phyloP scores from a whole-genome alignment of 2,888 invertebrate species.

The Norana najaformis region DNA sequence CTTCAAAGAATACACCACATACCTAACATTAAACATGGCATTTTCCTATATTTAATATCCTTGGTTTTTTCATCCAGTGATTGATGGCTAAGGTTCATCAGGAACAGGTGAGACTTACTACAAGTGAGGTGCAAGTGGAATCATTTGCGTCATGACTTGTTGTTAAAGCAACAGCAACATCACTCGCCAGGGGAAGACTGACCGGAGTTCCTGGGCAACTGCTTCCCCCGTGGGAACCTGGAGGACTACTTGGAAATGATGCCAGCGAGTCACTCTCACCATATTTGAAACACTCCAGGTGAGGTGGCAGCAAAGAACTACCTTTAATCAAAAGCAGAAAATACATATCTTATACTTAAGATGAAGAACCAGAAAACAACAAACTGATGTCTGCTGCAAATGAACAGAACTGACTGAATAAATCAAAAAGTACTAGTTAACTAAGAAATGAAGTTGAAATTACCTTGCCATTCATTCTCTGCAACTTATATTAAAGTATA shows the following conservation, averaged over 20 bases:
- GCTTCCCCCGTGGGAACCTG: conserved; percentile 9
- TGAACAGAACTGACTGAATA: not conserved
- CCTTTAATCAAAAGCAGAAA: conserved; percentile 60
- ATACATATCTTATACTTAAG: no score
- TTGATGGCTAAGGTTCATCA: not conserved
- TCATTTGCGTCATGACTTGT: not conserved
- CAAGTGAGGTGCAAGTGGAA: conserved; percentile 13
- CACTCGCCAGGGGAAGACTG: conserved; percentile 4
- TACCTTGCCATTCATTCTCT: not conserved
- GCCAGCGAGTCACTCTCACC: conserved; percentile 33
- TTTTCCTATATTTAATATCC: no score
- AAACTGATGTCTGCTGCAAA: not conserved
- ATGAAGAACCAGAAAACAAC: not conserved
- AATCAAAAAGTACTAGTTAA: not conserved
- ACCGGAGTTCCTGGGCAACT: conserved; percentile 39
- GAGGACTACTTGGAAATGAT: conserved; percentile 34
- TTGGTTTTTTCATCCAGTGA: not conserved
- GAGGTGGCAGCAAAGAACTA: conserved; percentile 74
- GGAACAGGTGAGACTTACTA: not conserved
- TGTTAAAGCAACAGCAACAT: not conserved
- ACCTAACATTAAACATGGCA: no score
- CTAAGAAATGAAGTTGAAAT: not conserved
- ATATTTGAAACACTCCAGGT: conserved; percentile 69
- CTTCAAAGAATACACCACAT: no score
- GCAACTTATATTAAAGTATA: not conserved